Base-by-base conservation (phyloP, 2,797 vertebrate species). In the Mareca penelope region DNA sequence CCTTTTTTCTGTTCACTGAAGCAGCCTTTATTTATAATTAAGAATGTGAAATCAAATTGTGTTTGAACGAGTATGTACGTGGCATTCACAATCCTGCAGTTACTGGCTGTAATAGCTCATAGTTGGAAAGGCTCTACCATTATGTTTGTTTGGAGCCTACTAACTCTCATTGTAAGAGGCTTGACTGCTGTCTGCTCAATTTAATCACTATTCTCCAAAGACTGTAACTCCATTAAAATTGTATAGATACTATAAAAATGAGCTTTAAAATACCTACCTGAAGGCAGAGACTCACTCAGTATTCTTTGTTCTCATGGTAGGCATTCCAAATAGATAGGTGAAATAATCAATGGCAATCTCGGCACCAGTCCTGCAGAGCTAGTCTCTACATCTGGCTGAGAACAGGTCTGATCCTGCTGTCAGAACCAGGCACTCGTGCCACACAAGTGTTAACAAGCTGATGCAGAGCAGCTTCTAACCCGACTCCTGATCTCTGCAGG, bases 381-480 rank as follows among this genome's bases (percentile, higher is more conserved):
- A 14, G 10, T 68, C 23, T 59, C 48, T 80, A 22, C 29, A 26
- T 35, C 0, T 89, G 61, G 22, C 57, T 75, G 40, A 48, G 73
- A 78, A 14, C 29, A 78, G 73, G 39, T 67, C 73, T 78, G 69
- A 81, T 89, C 28, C 81, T 72, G 40, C 79, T 85, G 61, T 63
- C 42, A 59, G 31, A 87, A 40, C 31, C 44, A 46, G 63, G 42
- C n/a, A 22, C n/a, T 72, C 3, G 2, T 52, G 50, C 48, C 44
- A 33, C 35, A 39, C 40, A 24, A 10, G 13, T 37, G 22, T 50
- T 53, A 46, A 44, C 24, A 33, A 19, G 18, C 31, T 61, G 80
- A 33, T 33, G 33, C 64, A 86, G 40, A 78, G 60, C 26, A 70
- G 23, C 35, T 80, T 65, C 33, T 46, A 4, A 11, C 33, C 15